Percentiles rank a stretch among this genome's conserved stretches.
These are phyloP conservation scores for Dolichoris vasculosae DNA, from an alignment of 1,140 invertebrate species.

Conservation along the genomic window DNA sequence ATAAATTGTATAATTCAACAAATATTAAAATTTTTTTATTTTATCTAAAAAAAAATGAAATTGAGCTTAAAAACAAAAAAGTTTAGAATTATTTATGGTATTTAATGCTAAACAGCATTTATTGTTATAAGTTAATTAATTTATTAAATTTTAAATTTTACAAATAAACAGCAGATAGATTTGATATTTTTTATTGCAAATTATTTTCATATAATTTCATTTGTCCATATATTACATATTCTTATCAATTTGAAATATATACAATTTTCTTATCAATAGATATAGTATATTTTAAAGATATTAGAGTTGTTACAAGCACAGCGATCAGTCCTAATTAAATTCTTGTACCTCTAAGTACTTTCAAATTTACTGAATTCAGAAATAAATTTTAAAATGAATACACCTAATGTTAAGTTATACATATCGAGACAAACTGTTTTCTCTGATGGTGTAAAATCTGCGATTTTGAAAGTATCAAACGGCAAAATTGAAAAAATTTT, in stretches of 20 bases:
- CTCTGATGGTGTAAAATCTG: conserved; percentile 51
- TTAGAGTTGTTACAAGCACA: background rate
- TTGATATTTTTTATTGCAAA: background rate
- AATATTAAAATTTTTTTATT: too few species aligned
- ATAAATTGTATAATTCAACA: too few species aligned
- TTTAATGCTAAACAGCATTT: too few species aligned
- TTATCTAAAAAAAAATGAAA: too few species aligned
- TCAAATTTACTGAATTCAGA: background rate
- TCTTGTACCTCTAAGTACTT: background rate
- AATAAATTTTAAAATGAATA: conserved; percentile 17
- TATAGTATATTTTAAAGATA: background rate
- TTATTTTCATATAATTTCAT: background rate
- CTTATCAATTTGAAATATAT: background rate
- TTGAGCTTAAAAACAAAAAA: too few species aligned
- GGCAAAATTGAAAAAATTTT: conserved; percentile 56
- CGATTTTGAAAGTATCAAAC: conserved; percentile 55
- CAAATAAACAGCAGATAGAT: too few species aligned
- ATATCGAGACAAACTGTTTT: conserved; percentile 55
- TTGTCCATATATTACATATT: background rate
- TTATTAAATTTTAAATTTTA: too few species aligned
- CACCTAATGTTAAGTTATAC: conserved; percentile 47
- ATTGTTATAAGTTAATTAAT: too few species aligned
- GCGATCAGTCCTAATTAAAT: background rate
- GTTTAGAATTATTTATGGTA: too few species aligned
- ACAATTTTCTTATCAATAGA: background rate